These are phyloP conservation scores for Drosophila villosipedis DNA, from an alignment of 2,888 invertebrate genomes.

Conservation along the genomic window DNA sequence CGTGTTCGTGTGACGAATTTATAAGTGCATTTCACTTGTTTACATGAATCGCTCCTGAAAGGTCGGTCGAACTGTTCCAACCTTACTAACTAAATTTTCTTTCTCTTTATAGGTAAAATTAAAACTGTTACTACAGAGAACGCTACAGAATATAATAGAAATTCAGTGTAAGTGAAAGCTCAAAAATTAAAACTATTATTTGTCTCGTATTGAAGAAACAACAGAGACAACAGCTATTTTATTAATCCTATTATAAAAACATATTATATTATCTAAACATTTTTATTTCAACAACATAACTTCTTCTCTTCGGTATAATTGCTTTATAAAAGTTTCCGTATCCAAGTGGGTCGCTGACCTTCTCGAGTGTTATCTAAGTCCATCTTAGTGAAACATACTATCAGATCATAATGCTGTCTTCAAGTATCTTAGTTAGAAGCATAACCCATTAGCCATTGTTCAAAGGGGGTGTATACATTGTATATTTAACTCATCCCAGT, in stretches of 20 bases:
- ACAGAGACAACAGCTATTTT: background rate
- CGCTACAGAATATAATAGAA: background rate
- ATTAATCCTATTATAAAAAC: background rate
- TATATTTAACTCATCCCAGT: conserved; percentile 21
- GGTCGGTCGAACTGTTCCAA: background rate
- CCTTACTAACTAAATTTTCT: conserved; percentile 29
- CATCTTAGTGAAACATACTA: conserved; percentile 3
- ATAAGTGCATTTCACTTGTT: conserved; percentile 62
- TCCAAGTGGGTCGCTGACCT: background rate
- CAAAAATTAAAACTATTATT: background rate
- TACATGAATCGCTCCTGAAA: conserved; percentile 12
- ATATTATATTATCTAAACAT: no score
- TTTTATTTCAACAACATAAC: background rate
- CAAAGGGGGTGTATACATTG: conserved; percentile 12
- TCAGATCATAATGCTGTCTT: conserved; percentile 5
- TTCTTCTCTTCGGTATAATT: background rate
- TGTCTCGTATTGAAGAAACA: background rate
- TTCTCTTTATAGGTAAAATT: conserved; percentile 57
- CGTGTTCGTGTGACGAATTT: conserved; percentile 77
- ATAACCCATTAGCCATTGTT: conserved; percentile 25
- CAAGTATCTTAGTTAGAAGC: conserved; percentile 1
- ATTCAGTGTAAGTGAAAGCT: conserved; percentile 5
- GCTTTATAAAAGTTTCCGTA: background rate
- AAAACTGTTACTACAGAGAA: background rate
- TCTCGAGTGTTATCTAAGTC: background rate